Evolutionary conservation across 2,888 invertebrate species (phyloP), one percentile per base, ranked within the genome.

Genomic region (Opisthograptis luteolata): DNA sequence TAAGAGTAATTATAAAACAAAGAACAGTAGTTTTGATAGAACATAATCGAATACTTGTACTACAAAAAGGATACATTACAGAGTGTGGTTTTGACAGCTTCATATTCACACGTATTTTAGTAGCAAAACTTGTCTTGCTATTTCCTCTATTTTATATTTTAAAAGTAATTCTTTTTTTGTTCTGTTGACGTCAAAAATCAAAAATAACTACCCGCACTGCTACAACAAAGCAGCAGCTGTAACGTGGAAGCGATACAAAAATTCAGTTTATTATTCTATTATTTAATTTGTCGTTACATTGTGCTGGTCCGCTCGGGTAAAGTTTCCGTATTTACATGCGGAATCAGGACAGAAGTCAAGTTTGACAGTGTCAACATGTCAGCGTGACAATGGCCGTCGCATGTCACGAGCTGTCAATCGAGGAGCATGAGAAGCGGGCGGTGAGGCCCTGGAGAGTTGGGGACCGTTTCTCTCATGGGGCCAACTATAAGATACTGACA

Each of bases 341-440:
- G 84, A 87, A 84, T 81, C 81, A 81, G 80, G 81, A 85, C 89
- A 87, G 87, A 81, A 89, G 89, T 89, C 87, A 87, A 87, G 84
- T 87, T 86, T 76, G 86, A 79, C 87, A 85, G 70, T 86, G 90
- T 89, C 89, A 89, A 88, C 89, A 87, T 89, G 84, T 90, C 89
- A 87, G 47, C 52, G 52, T 79, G 80, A 90, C 90, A 90, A 90
- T 88, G 72, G 83, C 69, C 84, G 82, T 88, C 87, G 85, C 81
- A 83, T 67, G 86, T 87, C 89, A 81, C 58, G 70, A 55, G 76
- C 84, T 87, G 88, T 88, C 89, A 89, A 82, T 83, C 80, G 79
- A 59, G 64, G 72, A 74, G 75, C 77, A 85, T 87, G 87, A 84
- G 87, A 87, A 87, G 84, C 87, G 82, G 85, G 80, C 76, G 65